phyloP scores from a whole-genome alignment of 2,888 invertebrate species.

The Drosophila aldrichi region DNA sequence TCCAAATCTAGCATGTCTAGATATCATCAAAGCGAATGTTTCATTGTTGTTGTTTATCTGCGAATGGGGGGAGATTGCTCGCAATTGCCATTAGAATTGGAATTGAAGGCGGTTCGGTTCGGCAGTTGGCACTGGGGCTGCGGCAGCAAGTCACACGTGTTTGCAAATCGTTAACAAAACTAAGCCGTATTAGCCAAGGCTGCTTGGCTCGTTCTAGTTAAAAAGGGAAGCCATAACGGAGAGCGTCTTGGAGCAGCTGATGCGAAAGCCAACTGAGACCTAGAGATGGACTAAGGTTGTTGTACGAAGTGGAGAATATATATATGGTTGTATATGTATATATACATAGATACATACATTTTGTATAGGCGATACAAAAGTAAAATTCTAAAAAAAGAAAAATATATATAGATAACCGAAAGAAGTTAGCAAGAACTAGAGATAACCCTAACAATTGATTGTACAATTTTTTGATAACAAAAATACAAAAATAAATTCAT shows the following conservation, averaged over 20 bases:
- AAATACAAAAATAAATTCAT: too few relatives aligned
- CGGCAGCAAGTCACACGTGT: conserved; percentile 49
- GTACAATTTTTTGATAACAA: too few relatives aligned
- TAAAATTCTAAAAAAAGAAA: too few relatives aligned
- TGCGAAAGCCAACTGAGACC: conserved; percentile 14
- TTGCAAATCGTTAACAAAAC: conserved; percentile 75
- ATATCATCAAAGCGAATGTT: conserved; percentile 61
- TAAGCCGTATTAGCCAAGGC: conserved; percentile 71
- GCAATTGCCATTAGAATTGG: conserved; percentile 13
- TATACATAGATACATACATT: too few relatives aligned
- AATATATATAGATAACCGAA: too few relatives aligned
- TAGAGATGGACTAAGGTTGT: background rate
- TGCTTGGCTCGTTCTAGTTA: conserved; percentile 32
- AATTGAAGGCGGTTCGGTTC: conserved; percentile 3
- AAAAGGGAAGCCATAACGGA: conserved; percentile 2
- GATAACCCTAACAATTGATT: too few relatives aligned
- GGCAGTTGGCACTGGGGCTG: background rate
- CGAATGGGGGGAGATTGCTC: conserved; percentile 28
- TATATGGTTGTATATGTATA: too few relatives aligned
- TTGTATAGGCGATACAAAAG: too few relatives aligned
- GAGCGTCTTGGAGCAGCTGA: conserved; percentile 46
- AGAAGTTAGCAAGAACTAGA: too few relatives aligned
- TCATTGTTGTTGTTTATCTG: conserved; percentile 37
- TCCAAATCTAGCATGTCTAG: conserved; percentile 33
- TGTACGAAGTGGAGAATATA: background rate